Evolutionary conservation across 2,888 invertebrate species (phyloP), one percentile per base, ranked within the genome.

Genomic region (Onchidella celtica): DNA sequence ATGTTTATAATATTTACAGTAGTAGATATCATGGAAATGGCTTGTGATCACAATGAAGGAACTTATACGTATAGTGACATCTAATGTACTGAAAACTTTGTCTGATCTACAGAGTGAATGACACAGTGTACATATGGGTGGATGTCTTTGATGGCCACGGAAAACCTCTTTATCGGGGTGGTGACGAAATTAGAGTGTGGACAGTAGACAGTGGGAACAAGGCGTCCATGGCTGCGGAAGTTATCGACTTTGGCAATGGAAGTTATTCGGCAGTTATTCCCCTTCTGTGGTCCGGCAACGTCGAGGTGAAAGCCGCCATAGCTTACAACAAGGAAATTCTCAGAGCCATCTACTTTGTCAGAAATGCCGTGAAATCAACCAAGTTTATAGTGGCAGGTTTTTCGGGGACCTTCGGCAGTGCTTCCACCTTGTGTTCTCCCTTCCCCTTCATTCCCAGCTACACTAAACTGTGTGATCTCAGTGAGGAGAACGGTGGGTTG

Each of bases 171-270:
- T 17, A 21, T 6, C 73, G 55, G 32, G 82, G 82, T 29, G 78
- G 78, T 9, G 78, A 82, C 27, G 32, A 59, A 11, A 55, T 82
- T 68, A 57, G 78, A 32, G 68, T 82, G 11, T 79, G 82, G 82
- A 36, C 78, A 29, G 47, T 57, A 6, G 66, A 66, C 17, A 65
- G 36, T 3, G n/a, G 3, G 24, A 57, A n/a, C 29, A 47, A 47
- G 6, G 32, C 66, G 9, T 27, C 74, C 2, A 57, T 73, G 34
- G 68, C 82, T 32, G 59, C 27, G 27, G 61, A 78, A 34, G 68
- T 82, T n/a, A 34, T 36, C 17, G 82, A 79, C 74, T 24, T 82
- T n/a, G 61, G 61, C 68, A 82, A 82, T 27, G 82, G 82, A 17
- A 78, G 55, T 21, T 82, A 78, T 36, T n/a, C 40, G 57, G 74